phyloP scores from a whole-genome alignment of 2,888 invertebrate genomes.

The Ditula angustiorana region DNA sequence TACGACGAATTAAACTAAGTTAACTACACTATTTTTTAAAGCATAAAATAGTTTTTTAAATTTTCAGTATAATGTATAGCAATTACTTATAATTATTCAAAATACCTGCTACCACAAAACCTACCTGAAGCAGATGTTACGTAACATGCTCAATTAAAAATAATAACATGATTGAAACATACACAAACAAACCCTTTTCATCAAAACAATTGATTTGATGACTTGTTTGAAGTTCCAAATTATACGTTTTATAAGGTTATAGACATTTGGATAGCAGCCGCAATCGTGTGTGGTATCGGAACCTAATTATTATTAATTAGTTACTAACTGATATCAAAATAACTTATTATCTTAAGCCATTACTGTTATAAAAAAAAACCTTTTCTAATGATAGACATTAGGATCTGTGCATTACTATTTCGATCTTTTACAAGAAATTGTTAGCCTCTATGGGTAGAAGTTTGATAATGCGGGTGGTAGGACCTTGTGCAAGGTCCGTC shows the following conservation, averaged over 20 bases:
- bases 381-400: not conserved
- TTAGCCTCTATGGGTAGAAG: too few species aligned
- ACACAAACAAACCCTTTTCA: constrained; percentile 69
- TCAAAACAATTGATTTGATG: constrained; percentile 74
- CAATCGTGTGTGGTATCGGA: constrained; percentile 65
- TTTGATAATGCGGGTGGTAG: too few species aligned
- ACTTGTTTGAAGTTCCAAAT: constrained; percentile 73
- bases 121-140: constrained; percentile 63
- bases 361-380: not conserved
- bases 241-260: constrained; percentile 63
- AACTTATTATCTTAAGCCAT: not conserved
- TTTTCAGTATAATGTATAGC: not conserved
- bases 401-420: too few species aligned
- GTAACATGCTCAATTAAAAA: constrained; percentile 68
- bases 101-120: constrained; percentile 44
- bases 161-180: constrained; percentile 73
- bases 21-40: not conserved
- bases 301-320: constrained; percentile 47
- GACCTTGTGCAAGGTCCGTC: too few species aligned
- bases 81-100: constrained; percentile 10
- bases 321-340: constrained; percentile 50
- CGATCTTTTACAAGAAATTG: too few species aligned
- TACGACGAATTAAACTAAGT: not conserved
- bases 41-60: not conserved
- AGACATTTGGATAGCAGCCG: constrained; percentile 49